Evolutionary conservation across 30 jellyfish, hydroid and myxozoan genomes (phyloP), one percentile per base, ranked within the genome.

Genomic region (Nemopilema nomurai): DNA sequence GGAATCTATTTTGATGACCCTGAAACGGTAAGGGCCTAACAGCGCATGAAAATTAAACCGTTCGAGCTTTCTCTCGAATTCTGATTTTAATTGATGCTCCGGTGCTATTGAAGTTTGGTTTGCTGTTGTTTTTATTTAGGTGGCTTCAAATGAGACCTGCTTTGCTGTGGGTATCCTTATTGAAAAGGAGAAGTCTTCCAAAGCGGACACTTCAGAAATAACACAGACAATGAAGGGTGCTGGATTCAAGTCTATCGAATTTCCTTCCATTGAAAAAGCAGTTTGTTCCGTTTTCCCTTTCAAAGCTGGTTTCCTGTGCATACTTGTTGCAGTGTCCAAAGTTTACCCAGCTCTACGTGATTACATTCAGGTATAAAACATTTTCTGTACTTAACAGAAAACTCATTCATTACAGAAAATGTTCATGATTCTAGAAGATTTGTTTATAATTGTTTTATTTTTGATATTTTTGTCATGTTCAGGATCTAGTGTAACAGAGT

Each of bases 1-100:
- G 94, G 94, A 51, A 85, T 85, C 28, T 85, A 85, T 53, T 85
- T 53, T 67, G 94, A 85, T 68, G 94, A 85, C 53, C 94, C 94
- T 16, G 94, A 85, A 29, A 26, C 41, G 94, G 94, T 85, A 85
- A 8, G 53, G 16, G 27, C 0, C 0, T 4, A 18, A 23, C 28
- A 3, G 57, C 6, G 6, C 13, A 13, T 41, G 13, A 41, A 41
- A 41, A 41, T 41, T 41, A 3, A 41, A 41, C 6, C 13, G 13
- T 41, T 13, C 13, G 57, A 6, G 6, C 57, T 13, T 6, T 41
- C 13, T 6, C 9, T 41, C 57, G 57, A 6, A 6, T 41, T 13
- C 9, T 41, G 57, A 41, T 3, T 41, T 13, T 41, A 6, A 13
- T 41, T 6, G 9, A 41, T 41, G 57, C 57, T 13, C 13, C 6